Percentiles rank a stretch among this genome's conserved stretches.
phyloP scores from a whole-genome alignment of 1,140 invertebrate genomes.

The Melanaphis sacchari region DNA sequence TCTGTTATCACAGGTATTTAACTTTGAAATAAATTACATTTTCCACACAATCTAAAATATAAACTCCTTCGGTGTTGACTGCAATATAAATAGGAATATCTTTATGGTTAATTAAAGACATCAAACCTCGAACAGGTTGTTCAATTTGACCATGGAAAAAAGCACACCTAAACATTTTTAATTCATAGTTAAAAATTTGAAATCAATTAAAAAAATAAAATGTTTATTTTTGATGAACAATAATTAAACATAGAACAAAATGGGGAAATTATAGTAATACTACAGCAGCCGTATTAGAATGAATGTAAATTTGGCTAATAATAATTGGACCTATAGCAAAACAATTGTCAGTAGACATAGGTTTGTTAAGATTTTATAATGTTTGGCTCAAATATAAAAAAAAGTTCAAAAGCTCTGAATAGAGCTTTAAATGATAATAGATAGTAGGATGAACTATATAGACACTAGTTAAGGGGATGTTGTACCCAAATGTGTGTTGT shows the following conservation, averaged over 20 bases:
- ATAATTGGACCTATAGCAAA: neutral
- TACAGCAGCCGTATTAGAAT: neutral
- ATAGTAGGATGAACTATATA: too few species aligned
- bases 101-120: slow-evolving; percentile 83
- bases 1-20: neutral
- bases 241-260: slow-evolving; percentile 8
- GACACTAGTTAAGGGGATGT: too few species aligned
- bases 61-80: slow-evolving; percentile 86
- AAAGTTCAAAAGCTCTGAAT: neutral
- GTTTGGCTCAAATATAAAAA: neutral
- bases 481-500: too few species aligned
- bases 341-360: neutral
- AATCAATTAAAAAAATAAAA: neutral
- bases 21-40: slow-evolving; percentile 71
- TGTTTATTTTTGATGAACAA: neutral
- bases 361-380: neutral
- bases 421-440: too few species aligned
- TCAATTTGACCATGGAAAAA: slow-evolving; percentile 91
- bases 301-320: neutral
- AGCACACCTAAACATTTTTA: slow-evolving; percentile 72
- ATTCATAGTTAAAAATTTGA: slow-evolving; percentile 35
- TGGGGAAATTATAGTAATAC: neutral
- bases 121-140: slow-evolving; percentile 82
- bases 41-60: slow-evolving; percentile 85
- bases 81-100: slow-evolving; percentile 85